These are phyloP conservation scores for Cherax quadricarinatus DNA, from an alignment of 1,140 invertebrate genomes.

Conservation along the genomic window DNA sequence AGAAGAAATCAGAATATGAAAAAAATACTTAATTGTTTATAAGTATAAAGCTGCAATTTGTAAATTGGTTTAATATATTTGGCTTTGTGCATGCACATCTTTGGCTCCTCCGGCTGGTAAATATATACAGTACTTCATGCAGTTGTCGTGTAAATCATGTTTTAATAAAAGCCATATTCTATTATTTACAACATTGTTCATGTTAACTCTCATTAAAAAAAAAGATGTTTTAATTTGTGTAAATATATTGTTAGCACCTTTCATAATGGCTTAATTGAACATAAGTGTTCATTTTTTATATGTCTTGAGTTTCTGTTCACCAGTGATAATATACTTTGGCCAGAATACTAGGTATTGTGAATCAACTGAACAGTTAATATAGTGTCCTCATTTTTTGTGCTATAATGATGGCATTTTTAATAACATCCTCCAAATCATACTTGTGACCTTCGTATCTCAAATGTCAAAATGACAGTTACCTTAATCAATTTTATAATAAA, in stretches of 20 bases:
- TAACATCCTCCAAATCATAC: conserved; percentile 19
- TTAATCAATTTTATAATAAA: background rate
- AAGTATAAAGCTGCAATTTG: background rate
- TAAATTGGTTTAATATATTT: background rate
- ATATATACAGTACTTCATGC: background rate
- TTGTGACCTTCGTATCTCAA: background rate
- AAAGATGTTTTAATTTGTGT: conserved; percentile 35
- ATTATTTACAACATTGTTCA: conserved; percentile 26
- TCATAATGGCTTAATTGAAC: conserved; percentile 33
- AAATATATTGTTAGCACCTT: conserved; percentile 42
- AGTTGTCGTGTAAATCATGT: background rate
- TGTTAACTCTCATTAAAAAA: conserved; percentile 15
- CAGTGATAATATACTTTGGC: conserved; percentile 33
- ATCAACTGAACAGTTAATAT: conserved; percentile 20
- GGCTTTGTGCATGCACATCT: background rate
- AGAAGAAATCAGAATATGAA: background rate
- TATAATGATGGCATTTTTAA: conserved; percentile 16
- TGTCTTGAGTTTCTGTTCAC: background rate
- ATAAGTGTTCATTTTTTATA: conserved; percentile 14
- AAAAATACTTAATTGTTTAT: background rate
- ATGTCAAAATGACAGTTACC: background rate
- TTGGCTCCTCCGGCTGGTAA: background rate
- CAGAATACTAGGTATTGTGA: conserved; percentile 17
- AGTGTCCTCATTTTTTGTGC: conserved; percentile 30
- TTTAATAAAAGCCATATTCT: background rate